phyloP scores from a whole-genome alignment of 92 coral and sea anemone species.

The Epizoanthus stellaris region DNA sequence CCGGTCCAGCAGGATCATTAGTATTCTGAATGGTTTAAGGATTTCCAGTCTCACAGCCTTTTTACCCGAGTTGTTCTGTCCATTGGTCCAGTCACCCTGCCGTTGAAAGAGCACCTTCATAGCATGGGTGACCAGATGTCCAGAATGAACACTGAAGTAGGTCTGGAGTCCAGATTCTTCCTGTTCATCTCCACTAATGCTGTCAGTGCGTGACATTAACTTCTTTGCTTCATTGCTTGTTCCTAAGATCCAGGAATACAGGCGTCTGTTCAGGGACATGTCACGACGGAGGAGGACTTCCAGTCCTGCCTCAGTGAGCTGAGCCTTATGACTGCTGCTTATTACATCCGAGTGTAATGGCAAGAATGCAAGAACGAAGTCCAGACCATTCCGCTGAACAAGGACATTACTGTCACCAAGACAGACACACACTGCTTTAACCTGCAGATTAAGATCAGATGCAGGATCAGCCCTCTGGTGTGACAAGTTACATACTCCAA shows the following conservation, averaged over 20 bases:
- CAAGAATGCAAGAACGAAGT: constrained; percentile 76
- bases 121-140: constrained; percentile 78
- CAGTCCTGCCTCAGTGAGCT: constrained; percentile 79
- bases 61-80: constrained; percentile 33
- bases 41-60: constrained; percentile 66
- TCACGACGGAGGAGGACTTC: constrained; percentile 89
- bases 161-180: constrained; percentile 54
- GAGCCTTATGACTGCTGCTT: constrained; percentile 61
- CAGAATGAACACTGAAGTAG: constrained; percentile 75
- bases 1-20: constrained; percentile 86
- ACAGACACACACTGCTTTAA: constrained; percentile 76
- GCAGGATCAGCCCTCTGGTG: background rate
- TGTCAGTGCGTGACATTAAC: constrained; percentile 62
- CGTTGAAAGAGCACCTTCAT: constrained; percentile 66
- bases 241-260: constrained; percentile 92
- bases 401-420: constrained; percentile 87
- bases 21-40: constrained; percentile 88
- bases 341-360: constrained; percentile 74
- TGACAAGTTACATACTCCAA: background rate
- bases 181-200: constrained; percentile 76
- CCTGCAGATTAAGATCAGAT: constrained; percentile 48
- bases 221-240: constrained; percentile 48
- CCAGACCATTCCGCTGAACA: constrained; percentile 90
- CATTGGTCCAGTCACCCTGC: background rate
- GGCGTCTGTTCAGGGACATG: constrained; percentile 94